Conservation (phyloP, 1,140 invertebrate species). For the Gyrodactylus salaris region DNA sequence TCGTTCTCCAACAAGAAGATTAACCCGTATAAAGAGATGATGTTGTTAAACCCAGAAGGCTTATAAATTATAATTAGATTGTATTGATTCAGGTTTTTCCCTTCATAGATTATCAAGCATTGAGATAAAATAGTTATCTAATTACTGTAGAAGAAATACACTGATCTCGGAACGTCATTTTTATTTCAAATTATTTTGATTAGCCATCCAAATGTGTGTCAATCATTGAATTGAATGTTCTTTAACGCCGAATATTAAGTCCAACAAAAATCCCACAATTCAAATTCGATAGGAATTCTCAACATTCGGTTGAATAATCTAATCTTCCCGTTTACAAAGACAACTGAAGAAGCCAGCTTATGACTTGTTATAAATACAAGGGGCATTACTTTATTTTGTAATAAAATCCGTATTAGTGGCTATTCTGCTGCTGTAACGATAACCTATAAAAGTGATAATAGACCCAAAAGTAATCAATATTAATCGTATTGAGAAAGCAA, state of each 20-base stretch:
- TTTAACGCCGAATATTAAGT: too few species aligned
- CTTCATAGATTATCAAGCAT: not conserved
- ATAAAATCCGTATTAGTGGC: too few species aligned
- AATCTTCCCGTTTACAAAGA: not conserved
- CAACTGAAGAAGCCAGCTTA: not conserved
- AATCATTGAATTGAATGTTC: not conserved
- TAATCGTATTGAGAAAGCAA: too few species aligned
- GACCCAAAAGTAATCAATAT: too few species aligned
- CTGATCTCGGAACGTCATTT: too few species aligned
- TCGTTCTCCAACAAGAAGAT: too few species aligned
- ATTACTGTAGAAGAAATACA: too few species aligned
- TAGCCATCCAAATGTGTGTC: not conserved
- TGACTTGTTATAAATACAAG: not conserved
- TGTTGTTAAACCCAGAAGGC: not conserved
- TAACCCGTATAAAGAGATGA: not conserved
- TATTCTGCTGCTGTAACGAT: too few species aligned
- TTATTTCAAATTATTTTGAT: not conserved
- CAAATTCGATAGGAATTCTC: not conserved
- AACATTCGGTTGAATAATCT: not conserved
- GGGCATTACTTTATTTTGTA: not conserved
- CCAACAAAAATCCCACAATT: too few species aligned
- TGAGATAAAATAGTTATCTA: not conserved
- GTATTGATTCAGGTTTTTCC: not conserved
- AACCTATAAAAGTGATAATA: too few species aligned
- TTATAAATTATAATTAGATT: not conserved